Evolutionary conservation across 2,888 invertebrate genomes (phyloP).

Genomic region (Cryptophagus acutangulus): DNA sequence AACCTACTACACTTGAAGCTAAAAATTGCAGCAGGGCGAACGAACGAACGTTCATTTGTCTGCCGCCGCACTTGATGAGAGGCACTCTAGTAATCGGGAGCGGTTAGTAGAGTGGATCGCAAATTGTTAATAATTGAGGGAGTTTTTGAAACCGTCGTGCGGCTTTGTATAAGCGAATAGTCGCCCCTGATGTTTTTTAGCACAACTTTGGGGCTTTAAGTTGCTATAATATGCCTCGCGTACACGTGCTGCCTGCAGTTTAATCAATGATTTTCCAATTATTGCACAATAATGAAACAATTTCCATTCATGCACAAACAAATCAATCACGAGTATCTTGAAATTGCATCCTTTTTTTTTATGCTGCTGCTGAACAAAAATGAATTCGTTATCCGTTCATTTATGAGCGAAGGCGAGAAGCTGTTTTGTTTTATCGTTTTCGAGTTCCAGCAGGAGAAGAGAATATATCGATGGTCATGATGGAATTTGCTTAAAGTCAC

Average conservation of each 20-base stretch:
- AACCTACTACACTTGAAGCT: constrained; percentile 24
- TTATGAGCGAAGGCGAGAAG: no score
- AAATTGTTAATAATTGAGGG: constrained; percentile 45
- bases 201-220: constrained; percentile 27
- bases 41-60: constrained; percentile 42
- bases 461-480: no score
- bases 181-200: constrained; percentile 24
- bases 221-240: constrained; percentile 17
- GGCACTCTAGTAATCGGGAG: constrained; percentile 39
- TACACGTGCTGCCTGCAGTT: constrained; percentile 22
- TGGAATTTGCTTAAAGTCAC: no score
- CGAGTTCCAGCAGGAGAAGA: no score
- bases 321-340: no score
- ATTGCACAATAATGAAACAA: no score
- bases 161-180: constrained; percentile 25
- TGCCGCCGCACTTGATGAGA: constrained; percentile 39
- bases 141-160: constrained; percentile 30
- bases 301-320: no score
- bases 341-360: no score
- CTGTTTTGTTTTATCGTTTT: no score
- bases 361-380: no score
- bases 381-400: no score
- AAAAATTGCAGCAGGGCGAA: constrained; percentile 25
- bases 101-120: constrained; percentile 39
- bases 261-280: neutral